Percentiles rank a stretch among this genome's conserved stretches.
These are phyloP conservation scores for Oreocharis arfaki DNA, from an alignment of 2,113 vertebrate genomes.

Conservation along the genomic window DNA sequence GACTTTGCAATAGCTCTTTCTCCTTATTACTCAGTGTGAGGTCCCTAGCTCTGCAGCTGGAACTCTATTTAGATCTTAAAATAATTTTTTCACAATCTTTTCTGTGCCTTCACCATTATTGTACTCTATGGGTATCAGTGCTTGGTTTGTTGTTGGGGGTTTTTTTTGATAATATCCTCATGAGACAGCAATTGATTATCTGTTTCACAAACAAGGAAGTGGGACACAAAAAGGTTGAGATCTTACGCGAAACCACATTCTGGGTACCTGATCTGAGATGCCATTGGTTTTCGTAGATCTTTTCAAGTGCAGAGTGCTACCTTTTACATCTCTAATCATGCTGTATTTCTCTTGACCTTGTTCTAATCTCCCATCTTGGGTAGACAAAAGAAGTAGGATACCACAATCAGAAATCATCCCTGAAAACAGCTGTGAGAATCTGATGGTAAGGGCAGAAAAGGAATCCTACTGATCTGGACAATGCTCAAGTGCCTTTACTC, in stretches of 20 bases:
- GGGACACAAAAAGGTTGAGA: not conserved
- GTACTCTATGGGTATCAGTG: not conserved
- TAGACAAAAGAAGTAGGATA: not conserved
- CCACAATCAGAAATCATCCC: not conserved
- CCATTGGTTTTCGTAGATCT: not conserved
- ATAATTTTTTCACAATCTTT: not conserved
- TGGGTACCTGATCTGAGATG: not conserved
- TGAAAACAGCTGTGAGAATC: not conserved
- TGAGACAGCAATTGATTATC: not conserved
- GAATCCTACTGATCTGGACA: not conserved
- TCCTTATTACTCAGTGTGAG: slow-evolving; percentile 9
- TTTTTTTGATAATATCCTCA: not conserved
- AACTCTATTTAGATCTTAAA: not conserved
- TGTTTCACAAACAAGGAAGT: not conserved
- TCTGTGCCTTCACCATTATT: not conserved
- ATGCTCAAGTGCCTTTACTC: not conserved
- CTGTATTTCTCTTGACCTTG: not conserved
- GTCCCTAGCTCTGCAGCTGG: not conserved
- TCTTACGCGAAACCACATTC: not conserved
- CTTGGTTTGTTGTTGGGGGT: too few relatives aligned
- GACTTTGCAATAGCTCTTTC: not conserved
- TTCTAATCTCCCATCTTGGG: not conserved
- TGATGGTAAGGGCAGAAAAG: not conserved
- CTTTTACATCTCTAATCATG: not conserved
- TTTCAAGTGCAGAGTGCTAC: not conserved